Base-by-base conservation (phyloP, 2,797 vertebrate genomes). In the Bradypus variegatus region DNA sequence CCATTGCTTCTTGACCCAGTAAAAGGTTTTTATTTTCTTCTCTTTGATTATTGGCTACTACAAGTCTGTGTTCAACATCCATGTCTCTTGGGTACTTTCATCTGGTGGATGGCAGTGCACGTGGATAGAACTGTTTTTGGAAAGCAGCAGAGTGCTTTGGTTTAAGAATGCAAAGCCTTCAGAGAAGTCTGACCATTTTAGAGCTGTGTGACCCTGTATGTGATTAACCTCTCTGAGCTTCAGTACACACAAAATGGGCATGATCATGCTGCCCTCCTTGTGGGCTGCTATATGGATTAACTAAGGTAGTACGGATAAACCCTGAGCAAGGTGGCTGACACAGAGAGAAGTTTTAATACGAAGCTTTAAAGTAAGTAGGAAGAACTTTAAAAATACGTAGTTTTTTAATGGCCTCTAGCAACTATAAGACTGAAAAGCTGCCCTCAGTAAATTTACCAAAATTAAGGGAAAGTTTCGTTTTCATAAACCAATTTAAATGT, bases 261-360 rank as follows among this genome's bases (percentile, higher is more conserved):
- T 5, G 5, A 16, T 23, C 8, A 45, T 1, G 1, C 3, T 27
- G 23, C 6, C 3, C 21, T 18, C 33, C 31, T 33, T 13, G 5
- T 27, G n/a, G n/a, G 15, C 45, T 50, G 8, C 11, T 13, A 16
- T 36, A 29, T 12, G 55, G 50, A 55, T 62, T 77, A 86, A 55
- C 55, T 88, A n/a, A 86, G 53, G 25, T 27, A 13, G 11, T 8
- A 11, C 7, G 9, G 15, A 27, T n/a, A 72, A 80, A 41, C 16
- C 23, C 21, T 65, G 27, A 45, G 41, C 13, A 2, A 14, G 6
- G 41, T 27, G 6, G 79, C 12, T 64, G 69, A 38, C 11, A 16
- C 3, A 36, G 10, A 72, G 38, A 0, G 16, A 76, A 9, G 9
- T 41, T 31, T 80, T 88, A 45, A 18, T n/a, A 62, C 7, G 15